Base-by-base conservation (phyloP, 2,888 invertebrate species). In the Drosophila melanosoma region DNA sequence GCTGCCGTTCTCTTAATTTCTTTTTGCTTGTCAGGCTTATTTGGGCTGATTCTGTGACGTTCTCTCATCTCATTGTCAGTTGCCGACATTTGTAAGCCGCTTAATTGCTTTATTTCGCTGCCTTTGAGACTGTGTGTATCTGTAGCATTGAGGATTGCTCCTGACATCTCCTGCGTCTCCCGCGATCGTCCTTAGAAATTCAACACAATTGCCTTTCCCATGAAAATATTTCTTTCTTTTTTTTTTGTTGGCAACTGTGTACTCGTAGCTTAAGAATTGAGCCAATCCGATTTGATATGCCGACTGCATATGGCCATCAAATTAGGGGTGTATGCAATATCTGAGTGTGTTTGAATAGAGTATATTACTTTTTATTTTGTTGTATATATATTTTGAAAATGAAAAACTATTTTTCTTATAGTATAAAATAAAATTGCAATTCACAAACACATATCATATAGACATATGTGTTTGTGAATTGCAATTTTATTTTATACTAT, bases 61-160 rank as follows among this genome's bases (percentile, higher is more conserved):
- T 66, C 74, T 66, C 79, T 68, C 65, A 23, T 62, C 65, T 69
- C 74, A 73, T 78, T 81, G 74, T 81, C 69, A 78, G 81, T 78
- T 67, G 75, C 67, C 79, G 82, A 77, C 87, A 83, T 85, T 90
- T 87, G 89, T 87, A 89, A 87, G 89, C 82, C 89, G 89, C 90
- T 87, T 87, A 87, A 87, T 87, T 90, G 89, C 87, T 90, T 90
- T 89, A 87, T 90, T 90, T 84, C 76, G 69, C 76, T 74, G 73
- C 81, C 79, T 83, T 76, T 75, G 76, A 76, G 76, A 76, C 68
- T 74, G 36, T 32, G 42, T 11, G n/a, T 52, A 33, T 32, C 35
- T 45, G 36, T 12, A 63, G 57, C 60, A 54, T 67, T 63, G 33
- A 29, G 56, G 29, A 38, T 61, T 40, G 38, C 61, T 68, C 11